Evolutionary conservation across 2,888 invertebrate genomes (phyloP).

Genomic region (Alitta virens): DNA sequence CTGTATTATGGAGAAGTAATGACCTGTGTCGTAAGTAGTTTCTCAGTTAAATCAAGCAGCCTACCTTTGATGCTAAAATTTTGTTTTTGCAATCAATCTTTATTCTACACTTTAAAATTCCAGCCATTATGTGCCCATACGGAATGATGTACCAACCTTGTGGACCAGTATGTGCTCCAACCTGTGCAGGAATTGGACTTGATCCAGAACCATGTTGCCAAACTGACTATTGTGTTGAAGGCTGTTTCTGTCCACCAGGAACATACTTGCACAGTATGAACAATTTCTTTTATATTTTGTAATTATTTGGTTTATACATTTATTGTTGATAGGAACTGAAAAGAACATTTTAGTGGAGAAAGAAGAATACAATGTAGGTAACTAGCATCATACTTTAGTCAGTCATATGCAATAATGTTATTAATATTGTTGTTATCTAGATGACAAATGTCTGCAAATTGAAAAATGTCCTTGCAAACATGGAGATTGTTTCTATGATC

Average conservation of each 20-base stretch:
- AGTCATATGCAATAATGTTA: no score
- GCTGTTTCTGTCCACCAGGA: slow-evolving; percentile 47
- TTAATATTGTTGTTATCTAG: no score
- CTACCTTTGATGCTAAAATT: no score
- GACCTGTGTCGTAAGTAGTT: slow-evolving; percentile 76
- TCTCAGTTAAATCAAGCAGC: no score
- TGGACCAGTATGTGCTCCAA: slow-evolving; percentile 76
- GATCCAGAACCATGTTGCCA: slow-evolving; percentile 33
- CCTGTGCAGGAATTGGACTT: slow-evolving; percentile 62
- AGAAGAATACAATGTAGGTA: no score
- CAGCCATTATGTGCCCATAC: slow-evolving; percentile 85
- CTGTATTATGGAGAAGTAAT: slow-evolving; percentile 77
- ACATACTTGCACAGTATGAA: slow-evolving; percentile 29
- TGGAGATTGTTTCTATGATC: neutral
- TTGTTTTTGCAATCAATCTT: no score
- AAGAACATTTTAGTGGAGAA: no score
- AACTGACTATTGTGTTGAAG: slow-evolving; percentile 38
- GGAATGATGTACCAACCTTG: slow-evolving; percentile 78
- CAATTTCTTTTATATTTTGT: no score
- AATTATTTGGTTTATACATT: no score
- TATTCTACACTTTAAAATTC: no score
- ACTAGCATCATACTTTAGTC: no score
- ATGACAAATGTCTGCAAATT: neutral
- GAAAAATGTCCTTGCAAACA: neutral
- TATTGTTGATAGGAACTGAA: no score